Evolutionary conservation across 2,797 vertebrate genomes (phyloP).

Genomic region (Melanotaenia boesemani): DNA sequence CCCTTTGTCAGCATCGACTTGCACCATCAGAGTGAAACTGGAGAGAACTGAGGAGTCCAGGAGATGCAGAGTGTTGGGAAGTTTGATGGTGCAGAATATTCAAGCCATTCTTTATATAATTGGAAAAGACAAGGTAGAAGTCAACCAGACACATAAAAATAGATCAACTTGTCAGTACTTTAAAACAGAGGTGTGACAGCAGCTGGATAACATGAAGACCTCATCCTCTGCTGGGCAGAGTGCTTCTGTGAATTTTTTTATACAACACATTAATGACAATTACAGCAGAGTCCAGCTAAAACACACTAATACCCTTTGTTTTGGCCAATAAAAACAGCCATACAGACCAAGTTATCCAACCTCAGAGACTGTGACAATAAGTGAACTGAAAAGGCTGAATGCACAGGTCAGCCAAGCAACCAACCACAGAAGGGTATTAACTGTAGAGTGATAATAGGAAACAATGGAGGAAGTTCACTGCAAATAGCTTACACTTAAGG

Average conservation of each 20-base stretch:
- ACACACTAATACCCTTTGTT: slow-evolving; percentile 51
- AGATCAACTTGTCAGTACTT: slow-evolving; percentile 5
- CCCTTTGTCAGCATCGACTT: slow-evolving; percentile 45
- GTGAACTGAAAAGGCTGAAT: slow-evolving; percentile 28
- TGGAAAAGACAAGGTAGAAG: slow-evolving; percentile 9
- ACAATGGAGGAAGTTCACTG: neutral
- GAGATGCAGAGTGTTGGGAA: slow-evolving; percentile 4
- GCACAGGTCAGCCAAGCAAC: slow-evolving; percentile 16
- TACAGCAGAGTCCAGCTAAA: slow-evolving; percentile 58
- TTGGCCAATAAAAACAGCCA: slow-evolving; percentile 66
- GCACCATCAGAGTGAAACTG: slow-evolving; percentile 46
- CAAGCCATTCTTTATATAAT: slow-evolving; percentile 3
- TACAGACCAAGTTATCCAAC: slow-evolving; percentile 31
- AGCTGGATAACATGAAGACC: slow-evolving; percentile 37
- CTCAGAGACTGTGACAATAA: slow-evolving; percentile 27
- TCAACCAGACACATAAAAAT: neutral
- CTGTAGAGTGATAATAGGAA: neutral
- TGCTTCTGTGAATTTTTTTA: slow-evolving; percentile 34
- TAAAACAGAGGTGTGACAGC: slow-evolving; percentile 28
- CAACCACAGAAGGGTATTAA: slow-evolving; percentile 4
- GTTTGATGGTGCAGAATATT: slow-evolving; percentile 18
- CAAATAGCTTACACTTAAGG: slow-evolving; percentile 3
- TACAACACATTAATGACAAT: slow-evolving; percentile 56
- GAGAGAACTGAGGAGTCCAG: slow-evolving; percentile 5
- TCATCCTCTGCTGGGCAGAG: slow-evolving; percentile 14